Evolutionary conservation across 2,797 vertebrate species (phyloP), one percentile per base, ranked within the genome.

Genomic region (Percopsis omiscomaycus): DNA sequence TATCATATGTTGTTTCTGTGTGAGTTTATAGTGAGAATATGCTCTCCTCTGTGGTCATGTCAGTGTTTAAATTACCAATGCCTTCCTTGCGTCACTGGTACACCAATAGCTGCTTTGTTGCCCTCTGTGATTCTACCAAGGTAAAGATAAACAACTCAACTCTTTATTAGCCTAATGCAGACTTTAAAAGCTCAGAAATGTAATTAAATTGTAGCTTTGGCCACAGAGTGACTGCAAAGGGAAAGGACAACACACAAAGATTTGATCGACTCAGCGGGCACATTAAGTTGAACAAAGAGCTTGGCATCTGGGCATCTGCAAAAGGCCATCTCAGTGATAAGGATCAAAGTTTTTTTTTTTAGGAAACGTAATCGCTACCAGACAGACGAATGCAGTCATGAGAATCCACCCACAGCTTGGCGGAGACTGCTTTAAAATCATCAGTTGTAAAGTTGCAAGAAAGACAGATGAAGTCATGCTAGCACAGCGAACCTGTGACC

Each of bases 121-220:
- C 9, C 37, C 58, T 66, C 81, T 80, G 78, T 88, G 84, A 85
- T 86, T 89, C 81, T 67, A 75, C 86, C 91, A 92, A 92, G 92
- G 92, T 93, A 79, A 71, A 87, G 92, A 93, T 92, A 92, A 93
- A 92, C 89, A 92, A 84, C 79, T 83, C 79, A 45, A 55, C 77
- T 78, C 61, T 75, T 64, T 68, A 92, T 93, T 92, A 91, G 86
- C 80, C 78, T 91, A 92, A 92, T 91, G 89, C 87, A 88, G 91
- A 90, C 91, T 90, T 92, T 93, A 92, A 92, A 92, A 92, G 91
- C 80, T 71, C 66, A 75, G 82, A 82, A 91, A 93, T 91, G 92
- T 83, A 93, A 94, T 93, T 93, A 92, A 88, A 92, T 89, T 83
- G 77, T 83, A 71, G 72, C 84, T 91, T 92, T 91, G 89, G 78